These are phyloP conservation scores for Caenorhabditis wallacei DNA, from an alignment of 2,888 invertebrate genomes.

Conservation along the genomic window DNA sequence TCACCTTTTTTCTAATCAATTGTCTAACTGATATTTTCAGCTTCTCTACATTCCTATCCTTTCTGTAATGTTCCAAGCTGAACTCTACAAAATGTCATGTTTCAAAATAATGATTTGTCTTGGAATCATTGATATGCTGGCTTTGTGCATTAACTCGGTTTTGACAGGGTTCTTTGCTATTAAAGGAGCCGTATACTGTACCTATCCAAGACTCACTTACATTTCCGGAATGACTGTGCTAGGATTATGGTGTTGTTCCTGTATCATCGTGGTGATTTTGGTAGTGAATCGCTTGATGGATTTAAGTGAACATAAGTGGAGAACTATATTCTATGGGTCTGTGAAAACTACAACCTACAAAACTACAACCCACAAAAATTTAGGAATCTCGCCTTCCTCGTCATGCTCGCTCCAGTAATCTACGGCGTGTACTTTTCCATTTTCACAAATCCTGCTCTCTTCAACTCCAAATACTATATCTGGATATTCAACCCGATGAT, in stretches of 20 bases:
- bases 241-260: conserved; percentile 45
- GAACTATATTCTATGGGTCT: conserved; percentile 27
- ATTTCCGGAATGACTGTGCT: conserved; percentile 10
- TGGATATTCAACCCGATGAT: conserved; percentile 45
- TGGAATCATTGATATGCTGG: conserved; percentile 32
- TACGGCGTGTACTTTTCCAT: conserved; percentile 18
- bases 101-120: conserved; percentile 44
- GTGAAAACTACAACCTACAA: too few relatives aligned
- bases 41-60: conserved; percentile 33
- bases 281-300: conserved; percentile 36
- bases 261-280: conserved; percentile 13
- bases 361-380: conserved; percentile 5
- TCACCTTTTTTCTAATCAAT: too few relatives aligned
- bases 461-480: conserved; percentile 32
- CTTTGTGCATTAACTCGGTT: conserved; percentile 27
- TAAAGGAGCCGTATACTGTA: conserved; percentile 34
- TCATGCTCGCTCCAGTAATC: conserved; percentile 15
- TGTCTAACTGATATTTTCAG: too few relatives aligned
- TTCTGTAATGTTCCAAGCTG: conserved; percentile 19
- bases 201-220: conserved; percentile 37
- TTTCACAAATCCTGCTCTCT: conserved; percentile 23
- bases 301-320: conserved; percentile 1
- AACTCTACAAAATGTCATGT: conserved; percentile 34
- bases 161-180: conserved; percentile 19
- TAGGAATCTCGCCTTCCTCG: conserved; percentile 6